A percentile compares a stretch with the other conserved stretches of the same genome.
phyloP scores from a whole-genome alignment of 2,113 vertebrate species.

The Macrotis lagotis region DNA sequence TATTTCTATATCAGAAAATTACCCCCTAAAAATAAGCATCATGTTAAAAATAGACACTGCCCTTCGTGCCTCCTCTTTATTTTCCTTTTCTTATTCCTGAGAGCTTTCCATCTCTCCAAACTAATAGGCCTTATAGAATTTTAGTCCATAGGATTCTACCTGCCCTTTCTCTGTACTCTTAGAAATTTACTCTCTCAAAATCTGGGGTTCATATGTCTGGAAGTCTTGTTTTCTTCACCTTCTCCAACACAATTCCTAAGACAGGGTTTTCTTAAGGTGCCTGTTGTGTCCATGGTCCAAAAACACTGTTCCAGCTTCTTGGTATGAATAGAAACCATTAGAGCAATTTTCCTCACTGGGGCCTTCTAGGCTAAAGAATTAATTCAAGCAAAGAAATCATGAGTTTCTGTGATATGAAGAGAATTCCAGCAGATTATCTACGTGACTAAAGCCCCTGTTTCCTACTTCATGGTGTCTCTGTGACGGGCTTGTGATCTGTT shows the following conservation, averaged over 20 bases:
- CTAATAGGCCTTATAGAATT: neutral
- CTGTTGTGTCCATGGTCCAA: neutral
- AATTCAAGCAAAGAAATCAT: neutral
- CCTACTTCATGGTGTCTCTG: neutral
- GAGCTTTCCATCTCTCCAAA: neutral
- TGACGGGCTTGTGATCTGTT: neutral
- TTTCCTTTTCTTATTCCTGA: neutral
- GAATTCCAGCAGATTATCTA: neutral
- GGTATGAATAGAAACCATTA: neutral
- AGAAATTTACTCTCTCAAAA: neutral
- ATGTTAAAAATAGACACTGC: neutral
- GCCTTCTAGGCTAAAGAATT: neutral
- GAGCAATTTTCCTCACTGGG: neutral
- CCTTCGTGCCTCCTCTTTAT: neutral
- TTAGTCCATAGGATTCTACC: neutral
- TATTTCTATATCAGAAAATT: neutral
- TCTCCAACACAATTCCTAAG: neutral
- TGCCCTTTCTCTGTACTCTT: neutral
- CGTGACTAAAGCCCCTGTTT: neutral
- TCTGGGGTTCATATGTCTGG: neutral
- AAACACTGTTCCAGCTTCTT: neutral
- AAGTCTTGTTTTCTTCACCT: neutral
- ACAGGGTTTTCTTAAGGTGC: neutral
- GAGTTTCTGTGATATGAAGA: neutral
- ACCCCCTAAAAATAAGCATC: neutral